phyloP scores from a whole-genome alignment of 2,113 vertebrate genomes.

The Eolophus roseicapilla region DNA sequence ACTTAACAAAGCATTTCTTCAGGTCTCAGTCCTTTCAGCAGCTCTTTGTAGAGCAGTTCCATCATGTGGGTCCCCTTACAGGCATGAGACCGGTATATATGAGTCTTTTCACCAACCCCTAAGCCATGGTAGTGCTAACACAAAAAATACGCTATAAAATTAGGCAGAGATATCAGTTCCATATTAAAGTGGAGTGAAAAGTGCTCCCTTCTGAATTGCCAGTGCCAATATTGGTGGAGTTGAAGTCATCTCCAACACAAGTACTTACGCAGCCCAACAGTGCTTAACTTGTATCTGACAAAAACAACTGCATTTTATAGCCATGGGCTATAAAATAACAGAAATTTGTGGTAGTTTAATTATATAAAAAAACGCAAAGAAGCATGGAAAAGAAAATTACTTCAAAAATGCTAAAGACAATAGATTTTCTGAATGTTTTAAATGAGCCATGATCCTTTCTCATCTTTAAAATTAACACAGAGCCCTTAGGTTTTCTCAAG shows the following conservation, averaged over 20 bases:
- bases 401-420: not conserved
- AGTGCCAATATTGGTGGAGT: not conserved
- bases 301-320: not conserved
- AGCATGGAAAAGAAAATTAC: not conserved
- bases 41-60: not conserved
- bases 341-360: not conserved
- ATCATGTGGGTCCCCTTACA: not conserved
- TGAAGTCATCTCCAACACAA: not conserved
- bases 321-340: not conserved
- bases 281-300: not conserved
- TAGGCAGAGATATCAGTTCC: slow-evolving; percentile 12
- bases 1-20: not conserved
- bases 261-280: not conserved
- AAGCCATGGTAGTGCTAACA: not conserved
- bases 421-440: not conserved
- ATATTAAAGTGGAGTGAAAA: not conserved
- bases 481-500: not conserved
- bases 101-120: not conserved
- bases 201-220: slow-evolving; percentile 42
- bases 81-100: not conserved
- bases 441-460: not conserved
- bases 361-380: not conserved
- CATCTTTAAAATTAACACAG: not conserved
- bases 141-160: slow-evolving; percentile 10
- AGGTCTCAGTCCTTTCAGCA: not conserved